Percentiles rank a stretch among this genome's conserved stretches.
Conservation (phyloP, 1,140 invertebrate genomes). For the Neodiprion lecontei region DNA sequence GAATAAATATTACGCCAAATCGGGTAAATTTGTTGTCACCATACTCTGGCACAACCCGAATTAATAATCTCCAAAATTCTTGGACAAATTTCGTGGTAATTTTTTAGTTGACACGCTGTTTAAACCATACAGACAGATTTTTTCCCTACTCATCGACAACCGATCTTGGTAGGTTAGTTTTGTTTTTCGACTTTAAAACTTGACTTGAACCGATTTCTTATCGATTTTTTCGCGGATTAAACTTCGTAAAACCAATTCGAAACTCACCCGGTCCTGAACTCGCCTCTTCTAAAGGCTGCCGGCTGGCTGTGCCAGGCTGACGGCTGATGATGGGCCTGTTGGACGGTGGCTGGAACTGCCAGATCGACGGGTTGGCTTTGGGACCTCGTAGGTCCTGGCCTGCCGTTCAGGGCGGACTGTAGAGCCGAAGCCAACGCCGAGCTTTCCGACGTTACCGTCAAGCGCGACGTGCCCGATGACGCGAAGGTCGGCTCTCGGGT, state of each 20-base stretch:
- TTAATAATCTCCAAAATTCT: no score
- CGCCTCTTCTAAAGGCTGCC: slow-evolving; percentile 55
- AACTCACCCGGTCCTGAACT: slow-evolving; percentile 54
- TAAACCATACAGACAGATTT: no score
- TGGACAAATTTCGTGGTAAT: no score
- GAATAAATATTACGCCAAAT: no score
- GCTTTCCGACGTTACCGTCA: slow-evolving; percentile 54
- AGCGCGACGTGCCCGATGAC: slow-evolving; percentile 53
- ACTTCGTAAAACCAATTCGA: neutral
- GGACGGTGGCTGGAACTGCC: slow-evolving; percentile 47
- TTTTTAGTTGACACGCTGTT: no score
- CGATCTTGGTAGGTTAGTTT: no score
- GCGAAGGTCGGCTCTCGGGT: slow-evolving; percentile 51
- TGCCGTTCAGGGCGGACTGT: slow-evolving; percentile 52
- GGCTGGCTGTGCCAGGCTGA: slow-evolving; percentile 60
- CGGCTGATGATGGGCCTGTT: slow-evolving; percentile 45
- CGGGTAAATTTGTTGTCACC: no score
- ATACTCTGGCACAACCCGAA: no score
- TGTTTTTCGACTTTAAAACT: no score
- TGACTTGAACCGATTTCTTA: no score
- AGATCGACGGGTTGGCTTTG: slow-evolving; percentile 63
- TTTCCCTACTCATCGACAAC: no score
- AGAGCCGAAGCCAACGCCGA: slow-evolving; percentile 54
- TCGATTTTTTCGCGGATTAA: neutral
- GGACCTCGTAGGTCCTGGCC: slow-evolving; percentile 57